These are phyloP conservation scores for Mustela lutreola DNA, from an alignment of 2,113 vertebrate species.

Conservation along the genomic window DNA sequence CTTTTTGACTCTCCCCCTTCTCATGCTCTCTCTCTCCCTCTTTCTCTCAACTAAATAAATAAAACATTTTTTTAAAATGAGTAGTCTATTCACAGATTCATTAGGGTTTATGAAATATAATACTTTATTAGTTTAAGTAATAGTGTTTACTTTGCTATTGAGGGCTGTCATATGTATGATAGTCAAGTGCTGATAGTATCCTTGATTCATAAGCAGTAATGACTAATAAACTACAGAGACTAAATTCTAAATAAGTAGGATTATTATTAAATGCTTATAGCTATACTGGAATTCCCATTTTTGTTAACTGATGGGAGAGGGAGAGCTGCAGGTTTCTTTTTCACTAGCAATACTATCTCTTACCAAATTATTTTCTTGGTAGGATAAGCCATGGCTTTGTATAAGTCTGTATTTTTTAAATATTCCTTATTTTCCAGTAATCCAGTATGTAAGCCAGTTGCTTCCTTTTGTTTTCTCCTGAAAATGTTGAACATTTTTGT, in stretches of 20 bases:
- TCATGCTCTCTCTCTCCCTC: background rate
- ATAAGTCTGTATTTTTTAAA: background rate
- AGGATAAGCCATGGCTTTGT: background rate
- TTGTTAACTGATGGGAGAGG: constrained; percentile 2
- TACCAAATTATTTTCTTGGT: constrained; percentile 20
- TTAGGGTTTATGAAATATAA: constrained; percentile 32
- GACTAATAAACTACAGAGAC: constrained; percentile 52
- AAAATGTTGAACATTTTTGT: constrained; percentile 38
- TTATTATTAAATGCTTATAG: constrained; percentile 31
- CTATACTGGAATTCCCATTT: constrained; percentile 27
- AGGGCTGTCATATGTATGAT: constrained; percentile 20
- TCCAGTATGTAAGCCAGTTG: background rate
- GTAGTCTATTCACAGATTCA: constrained; percentile 17
- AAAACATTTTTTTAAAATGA: background rate
- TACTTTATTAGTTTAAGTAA: constrained; percentile 64
- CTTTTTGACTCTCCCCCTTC: background rate
- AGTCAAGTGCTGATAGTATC: constrained; percentile 47
- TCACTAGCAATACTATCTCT: background rate
- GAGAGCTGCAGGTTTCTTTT: background rate
- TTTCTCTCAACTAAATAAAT: background rate
- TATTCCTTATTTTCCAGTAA: background rate
- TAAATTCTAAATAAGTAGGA: constrained; percentile 46
- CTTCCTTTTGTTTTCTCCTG: background rate
- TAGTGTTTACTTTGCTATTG: background rate
- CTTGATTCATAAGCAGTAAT: constrained; percentile 54